Evolutionary conservation across 2,888 invertebrate genomes (phyloP).

Genomic region (Caradrina clavipalpis): DNA sequence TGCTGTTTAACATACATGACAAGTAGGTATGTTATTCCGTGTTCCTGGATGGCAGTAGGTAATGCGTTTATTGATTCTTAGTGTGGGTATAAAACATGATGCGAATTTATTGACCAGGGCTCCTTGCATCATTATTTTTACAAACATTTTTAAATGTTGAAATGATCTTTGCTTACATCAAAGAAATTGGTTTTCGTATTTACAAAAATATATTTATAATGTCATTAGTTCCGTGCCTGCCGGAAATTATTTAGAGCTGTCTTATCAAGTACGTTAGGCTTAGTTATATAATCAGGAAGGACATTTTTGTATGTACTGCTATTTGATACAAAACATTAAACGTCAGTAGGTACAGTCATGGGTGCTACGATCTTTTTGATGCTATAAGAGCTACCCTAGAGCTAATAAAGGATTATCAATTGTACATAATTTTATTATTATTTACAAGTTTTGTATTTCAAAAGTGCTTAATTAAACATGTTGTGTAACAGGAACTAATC

Average conservation of each 20-base stretch:
- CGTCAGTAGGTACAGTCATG: not conserved
- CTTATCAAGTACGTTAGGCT: not conserved
- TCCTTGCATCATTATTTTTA: not conserved
- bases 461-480: slow-evolving; percentile 15
- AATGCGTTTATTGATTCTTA: slow-evolving; percentile 3
- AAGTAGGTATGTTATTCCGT: slow-evolving; percentile 25
- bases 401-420: too few relatives aligned
- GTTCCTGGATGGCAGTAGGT: slow-evolving; percentile 20
- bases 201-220: not conserved
- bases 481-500: slow-evolving; percentile 51
- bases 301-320: too few relatives aligned
- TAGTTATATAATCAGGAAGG: not conserved
- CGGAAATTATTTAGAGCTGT: slow-evolving; percentile 6
- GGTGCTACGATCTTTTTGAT: too few relatives aligned
- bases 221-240: slow-evolving; percentile 3
- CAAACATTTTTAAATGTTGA: not conserved
- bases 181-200: not conserved
- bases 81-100: slow-evolving; percentile 1
- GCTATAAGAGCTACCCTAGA: too few relatives aligned
- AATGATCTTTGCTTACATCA: not conserved
- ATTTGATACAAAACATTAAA: not conserved
- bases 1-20: slow-evolving; percentile 18
- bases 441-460: not conserved
- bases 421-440: too few relatives aligned
- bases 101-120: slow-evolving; percentile 2